A percentile compares a stretch with the other conserved stretches of the same genome.
These are phyloP conservation scores for Campylomormyrus tamandua DNA, from an alignment of 2,113 vertebrate genomes.

Conservation along the genomic window DNA sequence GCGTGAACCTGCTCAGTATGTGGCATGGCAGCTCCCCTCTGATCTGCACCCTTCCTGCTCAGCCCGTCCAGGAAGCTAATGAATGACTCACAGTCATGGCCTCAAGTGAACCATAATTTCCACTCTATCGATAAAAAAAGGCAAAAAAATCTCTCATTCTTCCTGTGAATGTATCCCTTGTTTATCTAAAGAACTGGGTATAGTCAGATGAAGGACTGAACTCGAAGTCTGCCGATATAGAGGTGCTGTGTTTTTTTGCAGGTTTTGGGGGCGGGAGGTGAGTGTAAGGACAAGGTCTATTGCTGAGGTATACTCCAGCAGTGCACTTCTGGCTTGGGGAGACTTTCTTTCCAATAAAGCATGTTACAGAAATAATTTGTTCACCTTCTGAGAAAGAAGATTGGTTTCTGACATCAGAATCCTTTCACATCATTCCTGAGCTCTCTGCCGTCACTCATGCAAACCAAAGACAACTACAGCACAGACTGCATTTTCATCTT, in stretches of 20 bases:
- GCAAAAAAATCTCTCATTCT: not conserved
- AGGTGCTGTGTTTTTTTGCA: not conserved
- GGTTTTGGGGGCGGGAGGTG: not conserved
- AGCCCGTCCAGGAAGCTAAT: not conserved
- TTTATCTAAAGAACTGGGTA: not conserved
- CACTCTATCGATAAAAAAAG: constrained; percentile 1
- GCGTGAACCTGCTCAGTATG: not conserved
- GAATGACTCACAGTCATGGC: not conserved
- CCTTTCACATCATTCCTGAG: not conserved
- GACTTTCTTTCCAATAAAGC: constrained; percentile 8
- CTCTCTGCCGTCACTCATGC: not conserved
- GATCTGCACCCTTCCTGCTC: not conserved
- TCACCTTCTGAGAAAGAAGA: not conserved
- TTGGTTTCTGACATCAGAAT: not conserved
- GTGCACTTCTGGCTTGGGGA: not conserved
- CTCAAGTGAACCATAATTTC: constrained; percentile 3
- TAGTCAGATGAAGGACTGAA: constrained; percentile 3
- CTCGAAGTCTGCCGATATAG: not conserved
- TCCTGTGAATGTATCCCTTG: not conserved
- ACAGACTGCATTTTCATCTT: not conserved
- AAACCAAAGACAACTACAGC: not conserved
- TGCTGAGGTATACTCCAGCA: not conserved
- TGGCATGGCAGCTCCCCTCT: not conserved
- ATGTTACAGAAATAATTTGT: not conserved
- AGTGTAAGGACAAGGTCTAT: not conserved